Percentiles rank a stretch among this genome's conserved stretches.
phyloP scores from a whole-genome alignment of 2,113 vertebrate genomes.

The Lucifuga dentata region DNA sequence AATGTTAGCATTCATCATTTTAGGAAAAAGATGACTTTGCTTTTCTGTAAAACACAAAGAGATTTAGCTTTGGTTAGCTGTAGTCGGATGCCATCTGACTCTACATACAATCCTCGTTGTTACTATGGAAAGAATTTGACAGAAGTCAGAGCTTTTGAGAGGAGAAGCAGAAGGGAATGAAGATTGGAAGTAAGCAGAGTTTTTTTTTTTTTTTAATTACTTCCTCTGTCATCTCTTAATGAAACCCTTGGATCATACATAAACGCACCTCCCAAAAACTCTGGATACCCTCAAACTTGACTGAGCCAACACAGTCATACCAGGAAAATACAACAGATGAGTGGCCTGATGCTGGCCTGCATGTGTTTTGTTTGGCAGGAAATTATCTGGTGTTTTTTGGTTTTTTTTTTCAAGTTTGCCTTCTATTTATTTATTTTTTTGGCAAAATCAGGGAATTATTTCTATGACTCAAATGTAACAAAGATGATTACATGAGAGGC shows the following conservation, averaged over 20 bases:
- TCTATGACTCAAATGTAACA: too few species aligned
- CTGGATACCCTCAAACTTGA: neutral
- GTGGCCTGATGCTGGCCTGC: too few species aligned
- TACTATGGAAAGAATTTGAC: neutral
- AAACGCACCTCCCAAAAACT: neutral
- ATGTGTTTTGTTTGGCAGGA: too few species aligned
- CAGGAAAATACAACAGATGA: too few species aligned
- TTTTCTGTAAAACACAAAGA: too few species aligned
- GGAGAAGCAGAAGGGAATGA: slow-evolving; percentile 25
- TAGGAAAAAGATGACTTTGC: neutral
- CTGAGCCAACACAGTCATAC: too few species aligned
- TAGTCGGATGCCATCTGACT: slow-evolving; percentile 2
- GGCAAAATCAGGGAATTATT: too few species aligned
- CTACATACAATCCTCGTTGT: neutral
- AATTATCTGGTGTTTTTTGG: too few species aligned
- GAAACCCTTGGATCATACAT: neutral
- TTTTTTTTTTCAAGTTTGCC: too few species aligned
- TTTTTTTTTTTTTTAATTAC: slow-evolving; percentile 7
- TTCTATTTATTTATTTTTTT: too few species aligned
- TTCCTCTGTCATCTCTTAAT: slow-evolving; percentile 4
- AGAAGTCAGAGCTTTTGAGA: slow-evolving; percentile 26
- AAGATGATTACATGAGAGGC: too few species aligned
- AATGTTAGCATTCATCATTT: slow-evolving; percentile 4
- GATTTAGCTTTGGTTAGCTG: neutral
- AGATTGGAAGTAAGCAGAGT: slow-evolving; percentile 21